These are phyloP conservation scores for Papilio dardanus DNA, from an alignment of 1,140 invertebrate genomes.

Conservation along the genomic window DNA sequence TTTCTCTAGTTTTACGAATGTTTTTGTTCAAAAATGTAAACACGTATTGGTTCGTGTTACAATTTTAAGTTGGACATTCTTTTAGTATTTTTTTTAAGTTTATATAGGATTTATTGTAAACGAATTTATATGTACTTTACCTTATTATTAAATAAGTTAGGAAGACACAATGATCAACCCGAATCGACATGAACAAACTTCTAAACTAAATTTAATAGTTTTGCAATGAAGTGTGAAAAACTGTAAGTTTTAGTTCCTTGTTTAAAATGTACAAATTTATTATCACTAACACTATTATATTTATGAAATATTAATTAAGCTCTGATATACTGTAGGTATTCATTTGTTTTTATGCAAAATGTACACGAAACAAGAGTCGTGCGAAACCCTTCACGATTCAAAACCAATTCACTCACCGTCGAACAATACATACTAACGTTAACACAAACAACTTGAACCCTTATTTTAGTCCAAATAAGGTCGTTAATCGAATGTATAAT, in stretches of 20 bases:
- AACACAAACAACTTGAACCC: slow-evolving; percentile 5
- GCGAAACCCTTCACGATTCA: slow-evolving; percentile 49
- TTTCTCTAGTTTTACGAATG: slow-evolving; percentile 14
- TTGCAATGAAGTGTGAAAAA: no score
- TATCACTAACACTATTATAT: background rate
- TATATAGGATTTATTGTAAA: background rate
- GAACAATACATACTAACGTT: slow-evolving; percentile 52
- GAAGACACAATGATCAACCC: no score
- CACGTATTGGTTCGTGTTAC: slow-evolving; percentile 15
- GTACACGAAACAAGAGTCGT: slow-evolving; percentile 35
- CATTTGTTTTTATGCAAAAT: slow-evolving; percentile 33
- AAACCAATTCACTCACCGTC: slow-evolving; percentile 54
- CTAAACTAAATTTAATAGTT: no score
- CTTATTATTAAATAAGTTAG: no score
- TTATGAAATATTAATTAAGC: slow-evolving; percentile 6
- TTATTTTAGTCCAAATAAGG: slow-evolving; percentile 32
- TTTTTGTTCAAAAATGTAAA: slow-evolving; percentile 30
- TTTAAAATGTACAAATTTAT: background rate
- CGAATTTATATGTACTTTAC: no score
- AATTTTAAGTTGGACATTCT: background rate
- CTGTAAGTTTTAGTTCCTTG: no score
- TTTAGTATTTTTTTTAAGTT: background rate
- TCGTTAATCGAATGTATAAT: background rate
- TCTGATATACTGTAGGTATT: background rate
- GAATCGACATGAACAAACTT: no score